Evolutionary conservation across 2,113 vertebrate species (phyloP).

Genomic region (Corythornis vintsioides): DNA sequence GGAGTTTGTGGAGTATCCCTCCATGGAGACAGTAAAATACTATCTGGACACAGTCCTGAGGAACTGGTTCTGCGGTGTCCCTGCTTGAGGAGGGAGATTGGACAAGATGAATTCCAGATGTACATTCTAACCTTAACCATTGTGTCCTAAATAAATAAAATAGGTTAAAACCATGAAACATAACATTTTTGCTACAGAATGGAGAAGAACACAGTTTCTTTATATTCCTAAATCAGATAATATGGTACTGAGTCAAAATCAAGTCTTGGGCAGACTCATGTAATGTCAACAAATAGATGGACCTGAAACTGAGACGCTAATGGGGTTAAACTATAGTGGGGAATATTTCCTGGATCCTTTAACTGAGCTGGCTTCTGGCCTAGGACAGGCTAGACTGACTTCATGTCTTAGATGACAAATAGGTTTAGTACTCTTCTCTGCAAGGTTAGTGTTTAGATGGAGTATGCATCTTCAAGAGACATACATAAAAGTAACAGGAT

Average conservation of each 20-base stretch:
- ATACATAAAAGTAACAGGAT: not conserved
- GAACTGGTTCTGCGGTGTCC: not conserved
- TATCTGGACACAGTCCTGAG: accelerated
- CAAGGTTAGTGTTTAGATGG: not conserved
- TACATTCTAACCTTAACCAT: not conserved
- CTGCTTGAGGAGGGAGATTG: not conserved
- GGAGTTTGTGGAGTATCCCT: not conserved
- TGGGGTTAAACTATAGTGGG: not conserved
- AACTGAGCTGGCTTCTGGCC: not conserved
- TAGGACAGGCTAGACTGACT: not conserved
- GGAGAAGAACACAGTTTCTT: not conserved
- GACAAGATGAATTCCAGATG: not conserved
- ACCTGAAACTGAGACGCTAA: not conserved
- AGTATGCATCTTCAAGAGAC: not conserved
- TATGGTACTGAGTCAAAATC: not conserved
- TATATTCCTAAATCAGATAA: not conserved
- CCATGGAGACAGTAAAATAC: not conserved
- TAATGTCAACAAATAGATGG: not conserved
- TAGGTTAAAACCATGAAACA: not conserved
- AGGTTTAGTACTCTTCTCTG: not conserved
- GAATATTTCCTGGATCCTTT: not conserved
- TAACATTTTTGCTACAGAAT: not conserved
- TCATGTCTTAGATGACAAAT: not conserved
- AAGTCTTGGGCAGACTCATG: not conserved
- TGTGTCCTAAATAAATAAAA: not conserved